A percentile compares a stretch with the other conserved stretches of the same genome.
Conservation (phyloP, 2,888 invertebrate species). For the Priocnemis perturbator region DNA sequence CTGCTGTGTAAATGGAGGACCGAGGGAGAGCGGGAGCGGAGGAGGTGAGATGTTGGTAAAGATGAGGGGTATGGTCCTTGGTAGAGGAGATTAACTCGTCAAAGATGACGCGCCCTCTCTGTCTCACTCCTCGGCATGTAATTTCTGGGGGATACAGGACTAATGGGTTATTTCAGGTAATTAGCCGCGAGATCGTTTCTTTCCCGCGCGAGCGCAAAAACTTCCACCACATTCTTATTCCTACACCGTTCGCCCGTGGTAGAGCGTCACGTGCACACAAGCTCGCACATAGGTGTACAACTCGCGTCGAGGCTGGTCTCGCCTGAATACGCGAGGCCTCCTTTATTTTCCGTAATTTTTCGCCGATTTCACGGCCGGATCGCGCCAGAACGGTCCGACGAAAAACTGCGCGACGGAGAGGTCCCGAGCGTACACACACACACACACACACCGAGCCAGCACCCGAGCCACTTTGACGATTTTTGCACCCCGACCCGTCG, state of each 20-base stretch:
- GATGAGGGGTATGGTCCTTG: conserved; percentile 26
- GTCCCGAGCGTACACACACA: no score
- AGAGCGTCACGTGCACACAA: no score
- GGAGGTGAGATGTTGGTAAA: conserved; percentile 17
- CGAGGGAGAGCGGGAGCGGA: conserved; percentile 8
- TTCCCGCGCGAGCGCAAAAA: conserved; percentile 31
- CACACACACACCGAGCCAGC: no score
- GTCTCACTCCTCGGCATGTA: conserved; percentile 52
- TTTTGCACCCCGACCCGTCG: no score
- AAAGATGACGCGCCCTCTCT: conserved; percentile 62
- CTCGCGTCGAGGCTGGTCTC: no score
- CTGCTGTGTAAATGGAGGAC: neutral
- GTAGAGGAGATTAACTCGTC: conserved; percentile 68
- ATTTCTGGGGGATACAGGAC: conserved; percentile 66
- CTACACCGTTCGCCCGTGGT: neutral
- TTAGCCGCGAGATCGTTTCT: conserved; percentile 60
- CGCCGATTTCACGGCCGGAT: no score
- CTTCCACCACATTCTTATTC: conserved; percentile 19
- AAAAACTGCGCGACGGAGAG: no score
- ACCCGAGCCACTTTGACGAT: no score
- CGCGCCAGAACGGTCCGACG: no score
- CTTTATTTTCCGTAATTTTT: no score
- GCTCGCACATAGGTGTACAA: no score
- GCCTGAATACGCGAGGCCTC: no score
- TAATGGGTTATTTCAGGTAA: conserved; percentile 72